Evolutionary conservation across 2,888 invertebrate genomes (phyloP).

Genomic region (Dendrolimus pini): DNA sequence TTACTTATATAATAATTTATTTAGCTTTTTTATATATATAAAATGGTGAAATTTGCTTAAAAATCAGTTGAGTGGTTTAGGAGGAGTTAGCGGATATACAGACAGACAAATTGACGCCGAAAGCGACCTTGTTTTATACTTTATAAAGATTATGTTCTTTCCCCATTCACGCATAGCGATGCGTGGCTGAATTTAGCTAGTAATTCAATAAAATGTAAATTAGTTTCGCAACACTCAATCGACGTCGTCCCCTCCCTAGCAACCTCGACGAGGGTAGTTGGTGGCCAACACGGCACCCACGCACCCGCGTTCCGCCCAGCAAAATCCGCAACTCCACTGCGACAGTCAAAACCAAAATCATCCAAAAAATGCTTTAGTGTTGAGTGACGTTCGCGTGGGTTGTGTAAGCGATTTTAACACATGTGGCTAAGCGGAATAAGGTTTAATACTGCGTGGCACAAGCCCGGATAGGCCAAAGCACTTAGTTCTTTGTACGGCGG

Average conservation of each 20-base stretch:
- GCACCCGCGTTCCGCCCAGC: background rate
- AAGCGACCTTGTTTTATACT: too few species aligned
- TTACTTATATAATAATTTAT: too few species aligned
- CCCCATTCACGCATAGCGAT: too few species aligned
- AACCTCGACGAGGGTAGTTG: background rate
- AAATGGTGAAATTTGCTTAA: too few species aligned
- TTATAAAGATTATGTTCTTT: too few species aligned
- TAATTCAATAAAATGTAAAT: too few species aligned
- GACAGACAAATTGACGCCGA: too few species aligned
- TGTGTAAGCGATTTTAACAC: conserved; percentile 45
- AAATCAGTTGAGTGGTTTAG: too few species aligned
- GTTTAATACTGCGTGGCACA: conserved; percentile 68
- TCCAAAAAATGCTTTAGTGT: background rate
- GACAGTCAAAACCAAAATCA: background rate
- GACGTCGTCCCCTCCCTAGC: background rate
- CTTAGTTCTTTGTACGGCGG: conserved; percentile 48
- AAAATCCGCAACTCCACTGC: background rate
- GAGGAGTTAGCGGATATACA: too few species aligned
- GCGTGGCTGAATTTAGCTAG: too few species aligned
- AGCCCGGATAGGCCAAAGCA: conserved; percentile 62
- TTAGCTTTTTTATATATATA: too few species aligned
- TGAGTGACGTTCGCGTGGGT: background rate
- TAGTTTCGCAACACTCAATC: background rate
- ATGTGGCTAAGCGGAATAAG: conserved; percentile 66
- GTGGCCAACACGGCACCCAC: background rate